phyloP scores from a whole-genome alignment of 1,140 invertebrate genomes.

The Temnothorax longispinosus region DNA sequence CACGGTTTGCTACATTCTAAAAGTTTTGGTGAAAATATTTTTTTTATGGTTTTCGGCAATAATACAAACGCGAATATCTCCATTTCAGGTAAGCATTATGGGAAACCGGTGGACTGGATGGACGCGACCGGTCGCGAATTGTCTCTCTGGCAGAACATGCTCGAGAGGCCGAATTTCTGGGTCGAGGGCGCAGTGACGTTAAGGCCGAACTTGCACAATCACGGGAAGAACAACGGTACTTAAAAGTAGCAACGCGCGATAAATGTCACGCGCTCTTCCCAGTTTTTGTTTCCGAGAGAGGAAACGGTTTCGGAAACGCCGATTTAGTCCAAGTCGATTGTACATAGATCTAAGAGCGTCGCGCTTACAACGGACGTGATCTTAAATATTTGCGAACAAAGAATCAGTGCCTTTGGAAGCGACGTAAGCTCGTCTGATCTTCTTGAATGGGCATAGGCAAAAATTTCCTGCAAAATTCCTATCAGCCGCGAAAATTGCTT shows the following conservation, averaged over 20 bases:
- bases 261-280: neutral
- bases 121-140: constrained; percentile 96
- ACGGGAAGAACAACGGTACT: constrained; percentile 79
- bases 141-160: constrained; percentile 96
- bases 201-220: constrained; percentile 91
- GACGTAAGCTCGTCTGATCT: constrained; percentile 12
- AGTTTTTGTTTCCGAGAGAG: neutral
- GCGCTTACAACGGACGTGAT: constrained; percentile 21
- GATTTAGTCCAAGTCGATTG: constrained; percentile 60
- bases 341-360: constrained; percentile 52
- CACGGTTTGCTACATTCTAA: neutral
- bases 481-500: neutral
- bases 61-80: neutral
- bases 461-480: constrained; percentile 27
- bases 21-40: neutral
- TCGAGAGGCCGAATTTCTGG: constrained; percentile 97
- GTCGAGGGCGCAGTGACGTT: constrained; percentile 95
- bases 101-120: constrained; percentile 96
- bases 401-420: constrained; percentile 70
- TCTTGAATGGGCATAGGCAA: constrained; percentile 34
- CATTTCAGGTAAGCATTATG: constrained; percentile 92
- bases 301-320: constrained; percentile 9
- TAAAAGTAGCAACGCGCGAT: constrained; percentile 46
- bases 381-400: constrained; percentile 53
- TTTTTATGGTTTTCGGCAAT: neutral